Conservation (phyloP, 2,797 vertebrate species). For the Enteromius thamalakanensis region DNA sequence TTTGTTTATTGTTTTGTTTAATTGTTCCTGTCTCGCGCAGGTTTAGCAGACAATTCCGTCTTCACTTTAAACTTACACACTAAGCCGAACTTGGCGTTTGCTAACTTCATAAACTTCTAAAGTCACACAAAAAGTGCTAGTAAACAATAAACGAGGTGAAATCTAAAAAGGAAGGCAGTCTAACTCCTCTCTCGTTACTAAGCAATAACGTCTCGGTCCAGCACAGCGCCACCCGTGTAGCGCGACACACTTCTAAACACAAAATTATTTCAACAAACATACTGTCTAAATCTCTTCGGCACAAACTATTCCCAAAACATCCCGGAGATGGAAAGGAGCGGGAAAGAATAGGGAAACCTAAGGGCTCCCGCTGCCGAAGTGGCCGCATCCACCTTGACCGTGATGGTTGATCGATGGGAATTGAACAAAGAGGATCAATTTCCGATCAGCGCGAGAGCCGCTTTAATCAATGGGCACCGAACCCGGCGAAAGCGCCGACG, state of each 20-base stretch:
- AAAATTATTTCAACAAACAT: conserved; percentile 66
- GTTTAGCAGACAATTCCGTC: conserved; percentile 1
- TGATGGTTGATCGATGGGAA: conserved; percentile 88
- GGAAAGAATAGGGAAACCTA: conserved; percentile 14
- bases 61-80: conserved; percentile 8
- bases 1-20: conserved; percentile 47
- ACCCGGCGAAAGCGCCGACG: conserved; percentile 52
- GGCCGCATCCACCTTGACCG: conserved; percentile 74
- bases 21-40: conserved; percentile 42
- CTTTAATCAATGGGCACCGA: conserved; percentile 81
- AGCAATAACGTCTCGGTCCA: conserved; percentile 51
- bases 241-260: conserved; percentile 62
- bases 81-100: conserved; percentile 26
- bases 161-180: conserved; percentile 4
- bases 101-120: conserved; percentile 43
- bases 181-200: conserved; percentile 31
- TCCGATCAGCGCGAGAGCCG: conserved; percentile 78
- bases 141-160: conserved; percentile 6
- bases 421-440: conserved; percentile 92
- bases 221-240: conserved; percentile 68
- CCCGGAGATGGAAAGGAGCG: conserved; percentile 3
- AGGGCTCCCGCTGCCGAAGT: conserved; percentile 56
- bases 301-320: conserved; percentile 41
- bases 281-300: conserved; percentile 38
- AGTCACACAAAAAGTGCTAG: background rate